Percentiles rank a stretch among this genome's conserved stretches.
phyloP scores from a whole-genome alignment of 2,113 vertebrate genomes.

The Pampusana beccarii region DNA sequence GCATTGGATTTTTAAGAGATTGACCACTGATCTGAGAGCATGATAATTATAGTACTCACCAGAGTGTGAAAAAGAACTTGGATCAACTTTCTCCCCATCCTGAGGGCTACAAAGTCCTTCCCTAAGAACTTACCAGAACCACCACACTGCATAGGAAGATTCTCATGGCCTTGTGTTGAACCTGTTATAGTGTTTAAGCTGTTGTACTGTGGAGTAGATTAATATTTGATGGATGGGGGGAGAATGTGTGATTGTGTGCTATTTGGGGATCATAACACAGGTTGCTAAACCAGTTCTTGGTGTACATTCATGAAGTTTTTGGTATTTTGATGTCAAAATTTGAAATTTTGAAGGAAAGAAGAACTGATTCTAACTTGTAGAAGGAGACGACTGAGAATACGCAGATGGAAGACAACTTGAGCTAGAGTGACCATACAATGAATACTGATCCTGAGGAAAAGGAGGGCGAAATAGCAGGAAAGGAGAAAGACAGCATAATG shows the following conservation, averaged over 20 bases:
- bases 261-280: background rate
- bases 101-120: background rate
- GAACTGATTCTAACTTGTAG: background rate
- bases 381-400: background rate
- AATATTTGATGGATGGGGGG: background rate
- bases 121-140: background rate
- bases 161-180: fast-evolving
- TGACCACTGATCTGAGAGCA: background rate
- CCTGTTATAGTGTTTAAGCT: background rate
- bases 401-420: background rate
- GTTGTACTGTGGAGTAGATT: background rate
- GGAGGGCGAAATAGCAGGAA: background rate
- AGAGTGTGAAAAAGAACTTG: background rate
- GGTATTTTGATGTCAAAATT: background rate
- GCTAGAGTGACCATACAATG: background rate
- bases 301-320: background rate
- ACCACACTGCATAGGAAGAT: background rate
- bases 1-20: background rate
- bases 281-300: background rate
- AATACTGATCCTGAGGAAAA: background rate
- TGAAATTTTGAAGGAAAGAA: background rate
- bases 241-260: background rate
- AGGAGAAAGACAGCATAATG: background rate
- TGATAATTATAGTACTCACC: background rate
- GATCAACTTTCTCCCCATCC: background rate